These are phyloP conservation scores for Stomorhina lunata DNA, from an alignment of 2,888 invertebrate genomes.

Conservation along the genomic window DNA sequence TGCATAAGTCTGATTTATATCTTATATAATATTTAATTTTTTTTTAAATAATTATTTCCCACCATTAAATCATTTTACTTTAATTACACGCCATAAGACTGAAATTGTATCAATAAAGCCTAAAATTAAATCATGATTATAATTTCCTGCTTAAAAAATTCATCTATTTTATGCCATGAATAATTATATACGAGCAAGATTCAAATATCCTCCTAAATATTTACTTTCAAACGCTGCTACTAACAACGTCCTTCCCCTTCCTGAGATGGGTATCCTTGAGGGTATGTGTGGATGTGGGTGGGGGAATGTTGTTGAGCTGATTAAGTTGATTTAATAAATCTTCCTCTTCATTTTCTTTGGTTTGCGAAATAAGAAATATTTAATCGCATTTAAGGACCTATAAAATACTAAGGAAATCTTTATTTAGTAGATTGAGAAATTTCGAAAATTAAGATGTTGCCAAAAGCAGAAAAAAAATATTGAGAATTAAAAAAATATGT, in stretches of 20 bases:
- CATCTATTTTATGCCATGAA: not conserved
- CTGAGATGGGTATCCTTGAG: not conserved
- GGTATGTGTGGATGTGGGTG: not conserved
- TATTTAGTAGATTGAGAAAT: not conserved
- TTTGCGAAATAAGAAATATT: slow-evolving; percentile 40
- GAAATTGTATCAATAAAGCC: slow-evolving; percentile 9
- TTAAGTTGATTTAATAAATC: slow-evolving; percentile 54
- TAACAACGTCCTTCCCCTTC: not conserved
- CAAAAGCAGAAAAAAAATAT: not conserved
- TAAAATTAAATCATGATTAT: slow-evolving; percentile 24
- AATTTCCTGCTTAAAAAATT: not conserved
- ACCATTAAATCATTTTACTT: slow-evolving; percentile 13
- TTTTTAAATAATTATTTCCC: not conserved
- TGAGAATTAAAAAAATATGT: not conserved
- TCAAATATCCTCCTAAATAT: not conserved
- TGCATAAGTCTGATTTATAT: not conserved
- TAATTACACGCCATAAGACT: slow-evolving; percentile 22
- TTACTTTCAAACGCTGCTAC: not conserved
- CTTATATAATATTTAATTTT: not conserved
- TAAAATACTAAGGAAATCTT: slow-evolving; percentile 28
- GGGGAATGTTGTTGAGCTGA: slow-evolving; percentile 30
- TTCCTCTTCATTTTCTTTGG: slow-evolving; percentile 35
- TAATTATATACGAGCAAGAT: not conserved
- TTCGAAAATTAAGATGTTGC: slow-evolving; percentile 38
- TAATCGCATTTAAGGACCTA: slow-evolving; percentile 52